Percentiles rank a stretch among this genome's conserved stretches.
phyloP scores from a whole-genome alignment of 1,140 invertebrate genomes.

The Carcinoscorpius rotundicauda region DNA sequence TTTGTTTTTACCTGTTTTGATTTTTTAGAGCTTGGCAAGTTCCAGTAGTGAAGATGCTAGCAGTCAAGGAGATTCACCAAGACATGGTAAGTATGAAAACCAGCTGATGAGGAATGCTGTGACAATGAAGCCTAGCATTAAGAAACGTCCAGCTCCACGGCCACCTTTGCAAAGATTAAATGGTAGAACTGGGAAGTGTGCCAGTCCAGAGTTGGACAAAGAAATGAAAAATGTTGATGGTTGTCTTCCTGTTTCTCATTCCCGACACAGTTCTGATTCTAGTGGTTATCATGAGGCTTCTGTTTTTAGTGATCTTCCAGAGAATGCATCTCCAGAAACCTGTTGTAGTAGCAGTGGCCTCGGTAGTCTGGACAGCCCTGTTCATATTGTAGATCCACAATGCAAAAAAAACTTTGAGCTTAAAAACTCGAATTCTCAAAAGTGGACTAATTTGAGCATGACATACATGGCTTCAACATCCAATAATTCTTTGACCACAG shows the following conservation, averaged over 20 bases:
- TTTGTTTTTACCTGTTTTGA: slow-evolving; percentile 10
- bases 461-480: slow-evolving; percentile 8
- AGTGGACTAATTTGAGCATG: too few species aligned
- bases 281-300: slow-evolving; percentile 19
- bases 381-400: too few species aligned
- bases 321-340: not conserved
- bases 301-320: slow-evolving; percentile 6
- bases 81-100: slow-evolving; percentile 31
- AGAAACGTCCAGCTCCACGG: slow-evolving; percentile 27
- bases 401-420: too few species aligned
- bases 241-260: slow-evolving; percentile 7
- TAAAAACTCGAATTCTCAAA: too few species aligned
- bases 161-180: slow-evolving; percentile 15
- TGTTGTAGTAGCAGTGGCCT: not conserved
- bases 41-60: slow-evolving; percentile 37
- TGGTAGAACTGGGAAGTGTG: not conserved
- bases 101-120: slow-evolving; percentile 11
- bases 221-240: too few species aligned
- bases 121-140: slow-evolving; percentile 21
- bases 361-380: not conserved
- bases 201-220: too few species aligned
- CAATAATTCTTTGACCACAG: slow-evolving; percentile 20
- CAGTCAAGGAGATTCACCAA: slow-evolving; percentile 33
- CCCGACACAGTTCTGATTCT: slow-evolving; percentile 19
- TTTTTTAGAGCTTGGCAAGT: slow-evolving; percentile 28